Evolutionary conservation across 2,888 invertebrate species (phyloP), one percentile per base, ranked within the genome.

Genomic region (Nycteola revayana): DNA sequence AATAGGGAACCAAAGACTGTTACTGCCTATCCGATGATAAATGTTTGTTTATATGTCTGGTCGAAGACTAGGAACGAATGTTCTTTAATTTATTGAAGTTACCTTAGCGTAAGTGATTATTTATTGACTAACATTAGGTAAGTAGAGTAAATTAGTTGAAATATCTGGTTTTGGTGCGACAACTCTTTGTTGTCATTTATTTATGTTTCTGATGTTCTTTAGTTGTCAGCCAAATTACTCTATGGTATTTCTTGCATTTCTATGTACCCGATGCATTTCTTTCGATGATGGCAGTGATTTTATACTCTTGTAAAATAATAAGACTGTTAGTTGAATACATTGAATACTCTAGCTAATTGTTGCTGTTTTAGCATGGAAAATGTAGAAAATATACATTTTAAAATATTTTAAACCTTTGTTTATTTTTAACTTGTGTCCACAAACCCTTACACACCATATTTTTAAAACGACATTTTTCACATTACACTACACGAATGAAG

Each of bases 251-350:
- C 57, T 63, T 64, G 75, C 76, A 81, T 79, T 79, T 77, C 62
- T 59, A 50, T 72, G 74, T 75, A 78, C 67, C 74, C 70, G 69
- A 75, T 83, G 86, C 86, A 85, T 87, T 86, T 87, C 66, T 61
- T 69, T 65, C 62, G 42, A 62, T 61, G 66, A 71, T 64, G 73
- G 66, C 68, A 70, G 74, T 73, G 74, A 75, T 69, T 66, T 80
- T 80, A 80, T 86, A 84, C 84, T 86, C 84, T 79, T 82, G 72
- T 85, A 85, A 83, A 78, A 73, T 78, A 84, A 82, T 81, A 81
- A 87, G 86, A 87, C 87, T 87, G 87, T 85, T 86, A 86, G 83
- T 61, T 76, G 66, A 81, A 85, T 86, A 85, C 82, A 83, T 61
- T 76, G 66, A 81, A 85, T 86, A 85, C 82, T 86, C 78, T 85